These are phyloP conservation scores for Cistogaster globosa DNA, from an alignment of 2,888 invertebrate genomes.

Conservation along the genomic window DNA sequence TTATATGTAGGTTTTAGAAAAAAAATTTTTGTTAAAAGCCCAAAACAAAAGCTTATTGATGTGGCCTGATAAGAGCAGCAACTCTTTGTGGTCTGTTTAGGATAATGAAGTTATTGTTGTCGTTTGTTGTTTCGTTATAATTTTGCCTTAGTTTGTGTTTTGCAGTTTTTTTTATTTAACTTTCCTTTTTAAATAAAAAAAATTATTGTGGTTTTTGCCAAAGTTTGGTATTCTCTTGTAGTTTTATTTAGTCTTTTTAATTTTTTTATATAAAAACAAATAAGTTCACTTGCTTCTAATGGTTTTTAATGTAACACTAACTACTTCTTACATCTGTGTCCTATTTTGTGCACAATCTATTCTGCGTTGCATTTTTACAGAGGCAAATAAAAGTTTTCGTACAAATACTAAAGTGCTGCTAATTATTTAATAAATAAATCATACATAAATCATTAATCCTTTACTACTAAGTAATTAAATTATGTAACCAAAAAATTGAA, in stretches of 20 bases:
- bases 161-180: constrained; percentile 19
- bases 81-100: constrained; percentile 67
- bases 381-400: no score
- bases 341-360: neutral
- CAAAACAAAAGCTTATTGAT: constrained; percentile 67
- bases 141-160: constrained; percentile 4
- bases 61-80: constrained; percentile 69
- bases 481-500: no score
- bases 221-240: constrained; percentile 49
- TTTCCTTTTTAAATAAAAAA: constrained; percentile 23
- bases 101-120: constrained; percentile 68
- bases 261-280: constrained; percentile 14
- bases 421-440: no score
- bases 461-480: no score
- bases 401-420: no score
- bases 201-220: constrained; percentile 63
- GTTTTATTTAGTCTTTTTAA: constrained; percentile 34
- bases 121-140: constrained; percentile 29
- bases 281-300: constrained; percentile 47
- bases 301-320: constrained; percentile 47
- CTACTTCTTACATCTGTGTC: constrained; percentile 14
- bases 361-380: neutral
- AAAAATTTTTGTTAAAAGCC: neutral
- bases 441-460: no score
- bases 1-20: constrained; percentile 14